Percentiles rank a stretch among this genome's conserved stretches.
Evolutionary conservation across 2,113 vertebrate species (phyloP).

Genomic region (Pseudorhombus dupliciocellatus): DNA sequence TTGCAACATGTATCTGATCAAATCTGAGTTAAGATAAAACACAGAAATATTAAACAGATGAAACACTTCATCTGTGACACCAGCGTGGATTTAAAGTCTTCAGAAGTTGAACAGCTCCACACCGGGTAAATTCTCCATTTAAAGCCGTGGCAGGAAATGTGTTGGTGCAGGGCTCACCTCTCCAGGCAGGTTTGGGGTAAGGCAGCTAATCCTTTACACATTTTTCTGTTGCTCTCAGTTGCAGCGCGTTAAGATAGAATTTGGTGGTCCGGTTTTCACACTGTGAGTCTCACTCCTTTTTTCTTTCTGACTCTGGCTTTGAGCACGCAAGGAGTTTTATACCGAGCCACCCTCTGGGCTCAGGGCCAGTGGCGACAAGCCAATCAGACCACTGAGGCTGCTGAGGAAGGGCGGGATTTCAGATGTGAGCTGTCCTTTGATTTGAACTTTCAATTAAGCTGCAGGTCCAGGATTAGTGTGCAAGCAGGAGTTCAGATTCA

Average conservation of each 20-base stretch:
- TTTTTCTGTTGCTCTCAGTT: conserved; percentile 63
- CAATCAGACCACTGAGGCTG: conserved; percentile 83
- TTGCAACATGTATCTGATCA: too few species aligned
- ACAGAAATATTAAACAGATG: too few species aligned
- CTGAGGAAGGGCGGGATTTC: conserved; percentile 43
- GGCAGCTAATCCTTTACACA: conserved; percentile 86
- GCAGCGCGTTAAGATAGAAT: conserved; percentile 10
- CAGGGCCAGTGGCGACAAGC: conserved; percentile 70
- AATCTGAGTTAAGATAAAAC: too few species aligned
- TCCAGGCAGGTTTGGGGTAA: conserved; percentile 83
- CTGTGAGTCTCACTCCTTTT: conserved; percentile 38
- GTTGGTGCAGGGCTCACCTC: conserved; percentile 71
- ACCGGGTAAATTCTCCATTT: too few species aligned
- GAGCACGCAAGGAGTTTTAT: conserved; percentile 73
- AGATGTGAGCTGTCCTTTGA: background rate
- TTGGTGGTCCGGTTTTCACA: conserved; percentile 15
- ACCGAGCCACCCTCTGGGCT: conserved; percentile 70
- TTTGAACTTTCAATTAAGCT: too few species aligned
- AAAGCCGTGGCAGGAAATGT: background rate
- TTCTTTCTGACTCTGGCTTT: conserved; percentile 68
- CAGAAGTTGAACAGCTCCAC: too few species aligned
- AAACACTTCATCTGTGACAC: background rate
- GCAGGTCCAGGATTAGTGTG: too few species aligned
- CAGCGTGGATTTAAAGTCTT: background rate
- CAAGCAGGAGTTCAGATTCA: too few species aligned